These are phyloP conservation scores for Acanthurus lineatus DNA, from an alignment of 2,797 vertebrate species.

Conservation along the genomic window DNA sequence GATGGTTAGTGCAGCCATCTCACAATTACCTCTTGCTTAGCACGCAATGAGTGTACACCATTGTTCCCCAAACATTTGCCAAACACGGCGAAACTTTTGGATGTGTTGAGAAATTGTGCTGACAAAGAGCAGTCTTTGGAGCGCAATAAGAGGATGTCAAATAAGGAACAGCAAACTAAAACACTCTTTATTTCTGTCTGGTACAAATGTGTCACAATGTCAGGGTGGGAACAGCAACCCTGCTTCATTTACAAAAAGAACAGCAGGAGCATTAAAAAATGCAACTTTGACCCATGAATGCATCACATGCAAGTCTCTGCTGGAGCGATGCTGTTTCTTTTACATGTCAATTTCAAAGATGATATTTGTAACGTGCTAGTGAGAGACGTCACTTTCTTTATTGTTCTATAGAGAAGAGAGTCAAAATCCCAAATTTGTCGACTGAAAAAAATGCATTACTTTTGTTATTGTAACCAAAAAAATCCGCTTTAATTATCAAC, in stretches of 20 bases:
- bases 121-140: constrained; percentile 65
- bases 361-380: background rate
- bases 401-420: background rate
- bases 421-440: background rate
- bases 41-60: background rate
- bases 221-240: constrained; percentile 50
- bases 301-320: constrained; percentile 13
- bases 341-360: constrained; percentile 12
- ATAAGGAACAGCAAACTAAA: constrained; percentile 82
- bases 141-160: constrained; percentile 84
- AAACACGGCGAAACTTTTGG: constrained; percentile 44
- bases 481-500: background rate
- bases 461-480: background rate
- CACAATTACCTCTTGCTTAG: background rate
- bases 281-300: constrained; percentile 2
- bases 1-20: background rate
- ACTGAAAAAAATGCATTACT: background rate
- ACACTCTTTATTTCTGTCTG: constrained; percentile 78
- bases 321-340: background rate
- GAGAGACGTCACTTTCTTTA: background rate
- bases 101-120: constrained; percentile 74
- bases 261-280: constrained; percentile 31
- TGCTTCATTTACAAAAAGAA: constrained; percentile 42
- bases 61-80: constrained; percentile 36
- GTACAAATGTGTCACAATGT: constrained; percentile 78